Evolutionary conservation across 1,140 invertebrate species (phyloP).

Genomic region (Brachionus sp.): DNA sequence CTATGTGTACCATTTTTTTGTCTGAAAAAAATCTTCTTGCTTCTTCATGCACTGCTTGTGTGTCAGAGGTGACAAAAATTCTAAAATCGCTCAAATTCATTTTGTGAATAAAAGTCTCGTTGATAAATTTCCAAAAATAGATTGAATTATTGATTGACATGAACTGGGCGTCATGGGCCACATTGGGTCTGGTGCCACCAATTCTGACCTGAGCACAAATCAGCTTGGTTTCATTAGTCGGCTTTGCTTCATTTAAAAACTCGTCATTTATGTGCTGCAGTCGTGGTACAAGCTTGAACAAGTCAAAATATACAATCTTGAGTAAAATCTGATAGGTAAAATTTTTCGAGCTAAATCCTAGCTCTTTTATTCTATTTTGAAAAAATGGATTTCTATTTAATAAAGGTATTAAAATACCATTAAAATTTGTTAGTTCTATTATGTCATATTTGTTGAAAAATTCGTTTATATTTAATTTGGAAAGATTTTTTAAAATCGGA

Average conservation of each 20-base stretch:
- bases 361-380: neutral
- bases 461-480: neutral
- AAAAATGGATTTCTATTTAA: neutral
- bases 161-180: neutral
- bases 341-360: neutral
- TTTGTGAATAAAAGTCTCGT: neutral
- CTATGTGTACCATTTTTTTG: neutral
- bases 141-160: neutral
- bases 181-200: constrained; percentile 22
- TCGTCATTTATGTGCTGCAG: neutral
- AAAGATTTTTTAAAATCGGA: neutral
- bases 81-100: neutral
- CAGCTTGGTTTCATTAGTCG: neutral
- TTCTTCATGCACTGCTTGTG: neutral
- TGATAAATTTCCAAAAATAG: constrained; percentile 13
- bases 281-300: neutral
- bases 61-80: neutral
- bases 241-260: neutral
- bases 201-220: constrained; percentile 40
- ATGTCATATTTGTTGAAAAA: neutral
- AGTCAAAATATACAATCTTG: neutral
- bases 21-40: neutral
- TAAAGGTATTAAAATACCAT: neutral
- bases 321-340: neutral
- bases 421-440: neutral